Conservation (phyloP, 1,140 invertebrate species). For the Melanaphis sacchari region DNA sequence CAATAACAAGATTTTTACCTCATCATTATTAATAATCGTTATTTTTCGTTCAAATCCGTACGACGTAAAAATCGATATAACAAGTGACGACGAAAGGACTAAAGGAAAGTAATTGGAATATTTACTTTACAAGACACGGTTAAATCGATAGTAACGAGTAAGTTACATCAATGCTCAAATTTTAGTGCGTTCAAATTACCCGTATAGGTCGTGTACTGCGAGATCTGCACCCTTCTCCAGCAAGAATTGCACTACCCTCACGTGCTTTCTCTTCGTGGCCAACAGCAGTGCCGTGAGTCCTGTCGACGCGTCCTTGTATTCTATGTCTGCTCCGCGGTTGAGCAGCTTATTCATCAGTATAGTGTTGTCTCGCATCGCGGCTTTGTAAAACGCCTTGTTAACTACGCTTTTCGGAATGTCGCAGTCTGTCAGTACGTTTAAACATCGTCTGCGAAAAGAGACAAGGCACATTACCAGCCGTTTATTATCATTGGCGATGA, state of each 20-base stretch:
- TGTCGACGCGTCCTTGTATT: background rate
- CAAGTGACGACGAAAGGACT: no score
- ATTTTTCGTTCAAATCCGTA: no score
- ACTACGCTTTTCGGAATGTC: background rate
- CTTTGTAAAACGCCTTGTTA: background rate
- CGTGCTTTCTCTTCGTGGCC: background rate
- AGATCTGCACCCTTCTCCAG: slow-evolving; percentile 30
- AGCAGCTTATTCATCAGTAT: slow-evolving; percentile 40
- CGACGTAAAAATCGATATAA: no score
- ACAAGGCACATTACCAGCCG: background rate
- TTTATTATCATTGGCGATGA: no score
- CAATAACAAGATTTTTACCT: no score
- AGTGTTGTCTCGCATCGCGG: background rate
- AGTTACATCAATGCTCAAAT: no score
- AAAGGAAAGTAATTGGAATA: no score
- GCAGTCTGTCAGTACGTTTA: background rate
- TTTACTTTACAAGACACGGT: no score
- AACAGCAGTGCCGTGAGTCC: background rate
- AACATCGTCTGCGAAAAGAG: background rate
- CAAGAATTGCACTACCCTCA: background rate
- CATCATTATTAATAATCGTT: no score
- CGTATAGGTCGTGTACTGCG: background rate
- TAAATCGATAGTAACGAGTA: no score
- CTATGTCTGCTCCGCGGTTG: slow-evolving; percentile 20
- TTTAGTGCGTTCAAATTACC: background rate